Evolutionary conservation across 2,113 vertebrate genomes (phyloP).

Genomic region (human (Homo sapiens)): GRCh38 chr6:129824501-129825000

Average conservation of each 20-base stretch:
- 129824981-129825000: not conserved
- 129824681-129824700: constrained; percentile 2
- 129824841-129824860: not conserved
- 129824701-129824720: constrained; percentile 31
- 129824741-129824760: not conserved
- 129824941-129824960: not conserved
- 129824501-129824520: not conserved
- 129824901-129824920: not conserved
- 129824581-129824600: not conserved
- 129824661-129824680: not conserved
- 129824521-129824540: constrained; percentile 1
- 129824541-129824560: not conserved
- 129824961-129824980: not conserved
- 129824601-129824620: not conserved
- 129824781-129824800: not conserved
- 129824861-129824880: not conserved
- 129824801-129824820: not conserved
- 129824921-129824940: not conserved
- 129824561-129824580: not conserved
- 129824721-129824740: not conserved
- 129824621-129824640: not conserved
- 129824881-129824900: not conserved
- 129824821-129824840: not conserved
- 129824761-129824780: not conserved
- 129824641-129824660: not conserved